Evolutionary conservation across 1,140 invertebrate genomes (phyloP).

Genomic region (Drosophila yakuba): DNA sequence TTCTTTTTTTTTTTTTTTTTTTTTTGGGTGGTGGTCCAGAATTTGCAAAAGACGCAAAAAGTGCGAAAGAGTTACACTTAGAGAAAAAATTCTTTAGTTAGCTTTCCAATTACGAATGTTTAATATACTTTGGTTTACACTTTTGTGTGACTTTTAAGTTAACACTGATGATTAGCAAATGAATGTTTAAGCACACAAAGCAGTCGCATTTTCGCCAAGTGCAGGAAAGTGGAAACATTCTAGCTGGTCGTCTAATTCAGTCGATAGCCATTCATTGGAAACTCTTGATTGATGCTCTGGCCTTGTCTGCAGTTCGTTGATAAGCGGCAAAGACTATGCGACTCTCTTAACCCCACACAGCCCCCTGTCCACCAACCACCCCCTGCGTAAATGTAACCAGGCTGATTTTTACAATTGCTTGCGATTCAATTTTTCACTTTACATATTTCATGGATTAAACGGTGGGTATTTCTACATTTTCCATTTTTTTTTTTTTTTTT

Average conservation of each 20-base stretch:
- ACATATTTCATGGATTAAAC: constrained; percentile 67
- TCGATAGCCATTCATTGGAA: constrained; percentile 84
- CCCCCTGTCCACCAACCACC: constrained; percentile 15
- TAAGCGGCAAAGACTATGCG: constrained; percentile 65
- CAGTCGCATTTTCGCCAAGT: not conserved
- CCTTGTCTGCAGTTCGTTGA: constrained; percentile 70
- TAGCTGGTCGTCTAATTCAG: constrained; percentile 71
- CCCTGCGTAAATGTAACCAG: constrained; percentile 9
- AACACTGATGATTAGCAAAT: too few species aligned
- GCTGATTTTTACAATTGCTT: constrained; percentile 61
- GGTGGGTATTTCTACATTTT: not conserved
- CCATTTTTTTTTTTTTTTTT: too few species aligned
- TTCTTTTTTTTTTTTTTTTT: not conserved
- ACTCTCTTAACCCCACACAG: constrained; percentile 10
- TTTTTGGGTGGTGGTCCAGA: constrained; percentile 28
- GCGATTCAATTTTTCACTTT: constrained; percentile 72
- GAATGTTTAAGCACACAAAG: too few species aligned
- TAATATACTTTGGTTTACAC: too few species aligned
- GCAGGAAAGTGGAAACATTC: constrained; percentile 16
- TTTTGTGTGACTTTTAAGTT: too few species aligned
- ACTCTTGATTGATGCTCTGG: constrained; percentile 79
- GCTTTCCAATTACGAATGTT: too few species aligned
- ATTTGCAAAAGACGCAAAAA: constrained; percentile 37
- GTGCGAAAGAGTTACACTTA: not conserved
- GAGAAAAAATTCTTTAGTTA: too few species aligned